phyloP scores from a whole-genome alignment of 2,113 vertebrate genomes.

The Phodopus roborovskii region DNA sequence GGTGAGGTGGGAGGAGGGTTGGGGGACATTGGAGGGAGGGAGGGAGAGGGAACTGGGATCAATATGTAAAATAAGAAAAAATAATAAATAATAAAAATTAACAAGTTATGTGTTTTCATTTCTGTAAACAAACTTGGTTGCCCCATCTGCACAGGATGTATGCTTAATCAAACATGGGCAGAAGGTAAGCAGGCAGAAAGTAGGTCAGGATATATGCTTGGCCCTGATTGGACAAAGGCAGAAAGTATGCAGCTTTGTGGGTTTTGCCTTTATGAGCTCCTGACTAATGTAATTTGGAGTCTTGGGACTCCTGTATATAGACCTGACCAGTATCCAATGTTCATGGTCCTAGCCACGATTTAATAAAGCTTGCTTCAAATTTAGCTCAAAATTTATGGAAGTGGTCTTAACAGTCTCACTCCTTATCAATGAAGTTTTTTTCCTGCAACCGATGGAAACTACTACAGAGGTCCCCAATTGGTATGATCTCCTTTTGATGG shows the following conservation, averaged over 20 bases:
- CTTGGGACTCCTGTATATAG: not conserved
- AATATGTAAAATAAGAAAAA: too few species aligned
- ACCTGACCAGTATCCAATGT: not conserved
- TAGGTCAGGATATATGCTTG: not conserved
- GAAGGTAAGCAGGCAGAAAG: not conserved
- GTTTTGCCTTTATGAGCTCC: not conserved
- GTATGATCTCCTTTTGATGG: not conserved
- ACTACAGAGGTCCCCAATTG: not conserved
- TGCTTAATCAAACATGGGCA: not conserved
- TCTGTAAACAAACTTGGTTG: not conserved
- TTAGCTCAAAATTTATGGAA: not conserved
- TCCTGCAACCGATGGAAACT: not conserved
- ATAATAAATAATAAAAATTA: too few species aligned
- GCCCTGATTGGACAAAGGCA: not conserved
- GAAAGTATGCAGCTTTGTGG: not conserved
- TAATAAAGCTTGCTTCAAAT: not conserved
- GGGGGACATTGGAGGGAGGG: too few species aligned
- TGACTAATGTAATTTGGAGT: not conserved
- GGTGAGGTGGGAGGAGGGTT: too few species aligned
- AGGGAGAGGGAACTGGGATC: too few species aligned
- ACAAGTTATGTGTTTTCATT: not conserved
- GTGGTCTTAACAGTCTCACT: not conserved
- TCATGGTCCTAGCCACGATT: not conserved
- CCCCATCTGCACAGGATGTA: not conserved
- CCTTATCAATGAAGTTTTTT: not conserved